Base-by-base conservation (phyloP, 2,113 vertebrate species). In the Poecilia latipinna region DNA sequence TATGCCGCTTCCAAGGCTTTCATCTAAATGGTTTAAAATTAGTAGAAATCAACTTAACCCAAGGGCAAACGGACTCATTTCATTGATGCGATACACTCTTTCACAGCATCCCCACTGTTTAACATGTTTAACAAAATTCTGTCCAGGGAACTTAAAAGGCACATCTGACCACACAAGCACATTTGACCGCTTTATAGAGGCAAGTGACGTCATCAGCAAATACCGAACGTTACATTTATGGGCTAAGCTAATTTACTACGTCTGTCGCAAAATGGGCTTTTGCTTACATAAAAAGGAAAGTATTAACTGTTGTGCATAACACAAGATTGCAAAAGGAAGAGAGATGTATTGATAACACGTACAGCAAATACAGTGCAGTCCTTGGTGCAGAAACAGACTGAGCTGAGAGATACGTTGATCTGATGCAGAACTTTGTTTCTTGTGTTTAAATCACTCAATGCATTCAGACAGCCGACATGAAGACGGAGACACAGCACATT, bases 11-110 rank as follows among this genome's bases (percentile, higher is more conserved):
- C 74, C 48, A 19, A 78, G 61, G 62, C 35, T 75, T 83, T 85
- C 61, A 76, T 74, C 39, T 70, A 69, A 88, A 85, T 61, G 33
- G 61, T 54, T 80, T 42, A 26, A 83, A 82, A 82, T 80, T 8
- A 72, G 65, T 54, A 54, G 75, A 22, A 33, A 74, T 61, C 37
- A 19, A 72, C 80, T 28, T 68, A 77, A 37, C 68, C 77, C 57
- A 77, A 79, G 71, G 75, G 68, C 77, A 75, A 61, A 67, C 5
- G 24, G 68, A 64, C 65, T 70, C 51, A 33, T 78, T 66, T 76
- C 61, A 76, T 17, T 82, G 68, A 83, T 70, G 57, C 17, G 44
- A 77, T 35, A 42, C 11, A 66, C 29, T 42, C 13, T 37, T 54
- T 54, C 35, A 65, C 13, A 62, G 74, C 33, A 70, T 81, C 62